These are phyloP conservation scores for Falco naumanni DNA, from an alignment of 2,797 vertebrate species.

Conservation along the genomic window DNA sequence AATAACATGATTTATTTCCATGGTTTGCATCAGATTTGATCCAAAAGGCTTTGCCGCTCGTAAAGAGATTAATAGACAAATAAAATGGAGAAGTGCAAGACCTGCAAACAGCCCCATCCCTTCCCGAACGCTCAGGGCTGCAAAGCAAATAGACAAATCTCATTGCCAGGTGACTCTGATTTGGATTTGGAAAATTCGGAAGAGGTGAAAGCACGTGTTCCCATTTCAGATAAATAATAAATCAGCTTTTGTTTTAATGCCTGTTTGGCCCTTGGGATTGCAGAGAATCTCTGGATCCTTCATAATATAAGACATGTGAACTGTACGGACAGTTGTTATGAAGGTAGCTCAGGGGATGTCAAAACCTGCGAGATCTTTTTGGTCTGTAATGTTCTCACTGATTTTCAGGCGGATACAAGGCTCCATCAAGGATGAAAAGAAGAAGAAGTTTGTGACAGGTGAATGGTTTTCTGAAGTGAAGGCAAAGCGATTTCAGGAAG, in stretches of 20 bases:
- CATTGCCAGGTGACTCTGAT: not conserved
- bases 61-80: not conserved
- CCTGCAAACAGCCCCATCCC: not conserved
- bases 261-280: not conserved
- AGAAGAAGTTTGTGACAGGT: conserved; percentile 78
- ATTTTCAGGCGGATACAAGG: conserved; percentile 65
- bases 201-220: not conserved
- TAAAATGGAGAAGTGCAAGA: not conserved
- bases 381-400: not conserved
- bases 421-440: conserved; percentile 77
- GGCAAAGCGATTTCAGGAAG: conserved; percentile 72
- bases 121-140: not conserved
- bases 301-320: not conserved
- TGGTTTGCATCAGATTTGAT: not conserved
- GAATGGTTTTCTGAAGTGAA: conserved; percentile 77
- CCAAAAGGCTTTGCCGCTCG: not conserved
- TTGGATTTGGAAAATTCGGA: not conserved
- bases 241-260: not conserved
- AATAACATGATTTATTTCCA: not conserved
- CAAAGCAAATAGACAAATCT: not conserved
- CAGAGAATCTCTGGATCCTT: not conserved
- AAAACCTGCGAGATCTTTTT: not conserved
- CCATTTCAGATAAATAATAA: not conserved
- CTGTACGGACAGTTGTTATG: accelerated
- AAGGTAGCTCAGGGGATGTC: not conserved